Evolutionary conservation across 2,113 vertebrate genomes (phyloP).

Genomic region (Camelus dromedarius): DNA sequence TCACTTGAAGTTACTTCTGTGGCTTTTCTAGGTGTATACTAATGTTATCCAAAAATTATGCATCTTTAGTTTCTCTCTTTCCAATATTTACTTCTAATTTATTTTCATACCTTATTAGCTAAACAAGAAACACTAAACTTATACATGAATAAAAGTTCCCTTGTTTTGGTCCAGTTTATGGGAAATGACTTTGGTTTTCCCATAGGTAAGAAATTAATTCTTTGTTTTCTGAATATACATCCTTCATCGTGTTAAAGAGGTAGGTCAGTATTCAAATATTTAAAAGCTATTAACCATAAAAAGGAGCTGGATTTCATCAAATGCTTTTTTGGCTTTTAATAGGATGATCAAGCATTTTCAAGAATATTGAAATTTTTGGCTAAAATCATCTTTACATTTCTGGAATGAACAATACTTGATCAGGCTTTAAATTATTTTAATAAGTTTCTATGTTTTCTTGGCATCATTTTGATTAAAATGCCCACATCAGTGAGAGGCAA

Average conservation of each 20-base stretch:
- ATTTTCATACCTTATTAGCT: slow-evolving; percentile 30
- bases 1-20: neutral
- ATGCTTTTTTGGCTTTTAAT: neutral
- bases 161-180: slow-evolving; percentile 20
- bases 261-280: neutral
- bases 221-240: neutral
- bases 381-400: slow-evolving; percentile 29
- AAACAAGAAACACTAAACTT: slow-evolving; percentile 37
- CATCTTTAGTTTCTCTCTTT: neutral
- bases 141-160: neutral
- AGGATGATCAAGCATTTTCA: neutral
- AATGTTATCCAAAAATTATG: neutral
- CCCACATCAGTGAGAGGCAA: neutral
- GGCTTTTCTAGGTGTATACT: slow-evolving; percentile 15
- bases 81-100: slow-evolving; percentile 30
- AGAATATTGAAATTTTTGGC: slow-evolving; percentile 24
- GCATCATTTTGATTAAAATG: slow-evolving; percentile 14
- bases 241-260: neutral
- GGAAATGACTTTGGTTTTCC: slow-evolving; percentile 27
- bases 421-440: slow-evolving; percentile 29
- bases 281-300: slow-evolving; percentile 21
- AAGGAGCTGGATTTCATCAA: slow-evolving; percentile 26
- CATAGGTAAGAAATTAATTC: neutral
- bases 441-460: neutral
- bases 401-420: slow-evolving; percentile 23